Evolutionary conservation across 1,140 invertebrate species (phyloP), one percentile per base, ranked within the genome.

Genomic region (Drosophila pseudoananassae): DNA sequence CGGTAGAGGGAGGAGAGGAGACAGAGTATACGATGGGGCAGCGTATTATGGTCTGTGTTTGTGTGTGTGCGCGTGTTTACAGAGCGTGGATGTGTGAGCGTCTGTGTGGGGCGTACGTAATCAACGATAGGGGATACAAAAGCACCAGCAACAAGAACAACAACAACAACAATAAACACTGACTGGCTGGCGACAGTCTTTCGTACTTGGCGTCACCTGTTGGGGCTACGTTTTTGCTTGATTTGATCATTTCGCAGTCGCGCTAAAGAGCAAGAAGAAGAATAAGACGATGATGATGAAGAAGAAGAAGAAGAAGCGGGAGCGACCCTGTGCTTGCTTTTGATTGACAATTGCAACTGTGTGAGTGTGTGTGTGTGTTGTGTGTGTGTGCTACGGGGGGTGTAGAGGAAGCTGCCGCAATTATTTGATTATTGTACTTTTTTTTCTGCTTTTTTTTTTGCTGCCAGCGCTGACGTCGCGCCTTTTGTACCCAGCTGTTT

Each of bases 311-410:
- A 56, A 69, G 61, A 65, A 52, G 47, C 33, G 54, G 65, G 7
- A 54, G 63, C 76, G 81, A 80, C 81, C 76, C 81, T 77, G 72
- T 84, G 82, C 82, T 78, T 84, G 82, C 82, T 78, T 87, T 88
- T 87, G 82, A 87, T 87, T 87, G 83, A 88, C 82, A 87, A 87
- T 87, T 87, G 78, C 78, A 75, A 66, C 17, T 82, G 83, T 78
- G 59, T 87, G 83, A 53, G 78, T 38, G 49, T 64, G 74, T 69
- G 63, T 10, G 23, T 9, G 23, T 4, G 25, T 36, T 10, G 27
- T 33, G 15, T 23, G 31, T 47, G 50, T 27, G 33, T 63, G 31
- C 6, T 55, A 43, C 10, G 66, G 51, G 63, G 65, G 31, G 65
- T 52, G 63, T 15, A 29, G 63, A 17, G 63, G 40, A 56, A 38